These are phyloP conservation scores for Telenomus remus DNA, from an alignment of 1,140 invertebrate genomes.

Conservation along the genomic window DNA sequence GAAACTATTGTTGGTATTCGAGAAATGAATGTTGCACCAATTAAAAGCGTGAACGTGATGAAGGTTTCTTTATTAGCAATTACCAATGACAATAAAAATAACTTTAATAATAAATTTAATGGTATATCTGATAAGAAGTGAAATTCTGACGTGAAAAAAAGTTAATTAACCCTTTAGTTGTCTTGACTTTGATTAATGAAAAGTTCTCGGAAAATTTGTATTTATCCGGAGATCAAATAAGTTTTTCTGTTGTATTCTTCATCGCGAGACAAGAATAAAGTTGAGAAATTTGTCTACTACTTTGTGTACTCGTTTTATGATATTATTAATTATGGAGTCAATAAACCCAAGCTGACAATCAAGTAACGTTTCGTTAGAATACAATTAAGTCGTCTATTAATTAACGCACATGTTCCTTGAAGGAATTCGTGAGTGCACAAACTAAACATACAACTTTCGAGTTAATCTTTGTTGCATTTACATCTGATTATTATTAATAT, in stretches of 20 bases:
- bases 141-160: background rate
- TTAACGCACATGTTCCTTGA: conserved; percentile 57
- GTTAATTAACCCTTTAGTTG: background rate
- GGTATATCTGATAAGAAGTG: background rate
- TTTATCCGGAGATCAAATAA: too few relatives aligned
- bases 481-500: conserved; percentile 10
- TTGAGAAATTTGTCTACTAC: conserved; percentile 47
- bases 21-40: conserved; percentile 11
- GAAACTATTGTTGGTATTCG: background rate
- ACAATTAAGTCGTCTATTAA: conserved; percentile 66
- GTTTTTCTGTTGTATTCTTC: too few relatives aligned
- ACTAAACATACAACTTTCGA: conserved; percentile 25
- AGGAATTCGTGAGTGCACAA: conserved; percentile 19
- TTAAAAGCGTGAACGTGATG: conserved; percentile 3
- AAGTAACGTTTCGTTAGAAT: conserved; percentile 30
- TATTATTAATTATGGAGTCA: conserved; percentile 63
- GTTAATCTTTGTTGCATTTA: conserved; percentile 4
- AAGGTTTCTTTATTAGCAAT: conserved; percentile 9
- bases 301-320: conserved; percentile 29
- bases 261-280: background rate
- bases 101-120: conserved; percentile 8
- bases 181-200: too few relatives aligned
- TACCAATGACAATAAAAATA: conserved; percentile 14
- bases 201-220: too few relatives aligned
- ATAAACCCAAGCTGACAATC: conserved; percentile 46